phyloP scores from a whole-genome alignment of 2,797 vertebrate species.

The Chaunax sp. region DNA sequence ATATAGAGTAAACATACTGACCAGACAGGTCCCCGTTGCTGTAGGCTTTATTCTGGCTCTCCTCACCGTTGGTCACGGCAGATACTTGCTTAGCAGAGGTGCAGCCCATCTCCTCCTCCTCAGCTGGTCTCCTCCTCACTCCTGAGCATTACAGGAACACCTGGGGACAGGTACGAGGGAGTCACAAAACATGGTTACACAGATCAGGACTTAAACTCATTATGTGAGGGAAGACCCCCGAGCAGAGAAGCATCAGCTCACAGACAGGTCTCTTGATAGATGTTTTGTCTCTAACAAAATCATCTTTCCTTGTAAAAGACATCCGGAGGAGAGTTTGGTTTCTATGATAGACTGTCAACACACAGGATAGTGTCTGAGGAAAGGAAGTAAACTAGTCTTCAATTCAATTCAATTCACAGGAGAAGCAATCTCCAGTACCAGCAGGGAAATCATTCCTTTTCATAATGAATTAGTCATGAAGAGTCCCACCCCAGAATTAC shows the following conservation, averaged over 20 bases:
- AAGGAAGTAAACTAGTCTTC: neutral
- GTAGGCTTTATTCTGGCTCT: constrained; percentile 94
- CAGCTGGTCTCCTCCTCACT: constrained; percentile 80
- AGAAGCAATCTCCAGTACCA: neutral
- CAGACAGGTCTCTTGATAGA: neutral
- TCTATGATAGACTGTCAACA: too few species aligned
- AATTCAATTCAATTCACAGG: neutral
- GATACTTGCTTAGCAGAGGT: constrained; percentile 99
- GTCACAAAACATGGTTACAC: neutral
- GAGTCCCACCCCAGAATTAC: constrained; percentile 55
- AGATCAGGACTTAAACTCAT: neutral
- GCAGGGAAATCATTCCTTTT: constrained; percentile 24
- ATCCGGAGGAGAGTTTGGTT: neutral
- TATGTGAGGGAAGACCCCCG: neutral
- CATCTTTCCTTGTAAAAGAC: neutral
- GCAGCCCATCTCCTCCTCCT: constrained; percentile 99
- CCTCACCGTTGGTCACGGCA: constrained; percentile 95
- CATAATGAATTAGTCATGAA: constrained; percentile 71
- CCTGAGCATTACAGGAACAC: constrained; percentile 77
- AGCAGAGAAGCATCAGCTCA: too few species aligned
- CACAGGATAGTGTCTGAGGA: neutral
- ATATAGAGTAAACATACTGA: constrained; percentile 80
- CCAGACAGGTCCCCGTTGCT: constrained; percentile 97
- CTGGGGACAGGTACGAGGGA: constrained; percentile 43
- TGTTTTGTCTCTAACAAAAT: constrained; percentile 2